Percentiles rank a stretch among this genome's conserved stretches.
Evolutionary conservation across 2,888 invertebrate species (phyloP).

Genomic region (Lordiphosa fenestrarum): DNA sequence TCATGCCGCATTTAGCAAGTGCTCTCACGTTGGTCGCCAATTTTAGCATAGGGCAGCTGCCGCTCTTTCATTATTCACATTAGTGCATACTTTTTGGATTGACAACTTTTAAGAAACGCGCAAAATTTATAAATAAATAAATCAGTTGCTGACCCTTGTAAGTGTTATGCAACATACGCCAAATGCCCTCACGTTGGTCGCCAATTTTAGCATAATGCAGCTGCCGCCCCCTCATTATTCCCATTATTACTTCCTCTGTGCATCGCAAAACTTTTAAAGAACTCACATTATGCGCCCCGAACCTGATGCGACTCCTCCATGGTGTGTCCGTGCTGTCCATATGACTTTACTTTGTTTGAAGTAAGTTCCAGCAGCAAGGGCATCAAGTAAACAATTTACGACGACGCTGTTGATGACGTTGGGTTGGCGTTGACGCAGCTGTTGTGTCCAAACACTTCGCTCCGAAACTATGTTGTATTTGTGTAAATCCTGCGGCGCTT

Average conservation of each 20-base stretch:
- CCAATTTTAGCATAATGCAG: too few species aligned
- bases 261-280: conserved; percentile 62
- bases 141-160: too few species aligned
- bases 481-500: conserved; percentile 66
- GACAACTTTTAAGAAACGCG: conserved; percentile 69
- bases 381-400: conserved; percentile 74
- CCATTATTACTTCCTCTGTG: conserved; percentile 5
- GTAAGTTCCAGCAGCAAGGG: conserved; percentile 60
- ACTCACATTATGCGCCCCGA: conserved; percentile 62
- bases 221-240: too few species aligned
- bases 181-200: too few species aligned
- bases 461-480: conserved; percentile 58
- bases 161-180: too few species aligned
- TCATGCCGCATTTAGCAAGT: too few species aligned
- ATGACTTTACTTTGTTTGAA: conserved; percentile 75
- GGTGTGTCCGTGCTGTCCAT: conserved; percentile 60
- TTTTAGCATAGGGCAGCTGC: too few species aligned
- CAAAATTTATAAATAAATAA: conserved; percentile 17
- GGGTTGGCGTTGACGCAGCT: conserved; percentile 14
- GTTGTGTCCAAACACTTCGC: conserved; percentile 57
- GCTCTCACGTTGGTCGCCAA: too few species aligned
- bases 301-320: conserved; percentile 16
- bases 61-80: too few species aligned
- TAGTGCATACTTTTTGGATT: not conserved
- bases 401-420: conserved; percentile 71